Base-by-base conservation (phyloP, 2,888 invertebrate genomes). In the Ditylenchus weischeri region DNA sequence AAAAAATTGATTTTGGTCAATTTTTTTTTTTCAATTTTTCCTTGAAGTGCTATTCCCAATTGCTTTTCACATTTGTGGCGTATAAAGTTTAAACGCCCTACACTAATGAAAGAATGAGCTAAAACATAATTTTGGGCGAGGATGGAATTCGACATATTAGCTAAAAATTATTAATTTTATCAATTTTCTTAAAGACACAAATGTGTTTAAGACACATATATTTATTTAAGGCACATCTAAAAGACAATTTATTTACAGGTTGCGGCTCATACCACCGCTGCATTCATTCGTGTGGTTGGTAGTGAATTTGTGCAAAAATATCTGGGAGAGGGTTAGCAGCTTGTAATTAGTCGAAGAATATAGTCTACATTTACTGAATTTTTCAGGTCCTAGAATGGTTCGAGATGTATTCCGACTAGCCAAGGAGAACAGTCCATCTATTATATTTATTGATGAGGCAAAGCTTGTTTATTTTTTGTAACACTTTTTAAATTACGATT, bases 241-340 rank as follows among this genome's bases (percentile, higher is more conserved):
- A 6, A 11, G 38, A 38, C 38, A 8, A 38, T 43, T 43, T 43
- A 13, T 13, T 43, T 43, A 43, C 15, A 43, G 43, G 81, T 81
- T 6, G 81, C 81, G n/a, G 74, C 80, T 18, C 81, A 80, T 61
- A 81, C 81, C 13, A 77, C 79, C 15, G 96, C 96, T 78, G 92
- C 96, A 0, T 98, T 98, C 84, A 96, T 98, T 79, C 89, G 96
- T 72, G 98, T 98, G 19, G 98, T 98, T 21, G 98, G 98, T 6
- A 96, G 95, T 0, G 98, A 99, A 86, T 99, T 98, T 84, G 98
- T 99, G 7, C 98, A 98, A 86, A 98, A 99, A 84, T 98, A 98
- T 84, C 87, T 98, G 65, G 98, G 98, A 48, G 98, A 98, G 85
- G 98, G 80, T 75, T 2, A 10, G 21, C 8, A 8, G 15, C 0